Evolutionary conservation across 2,113 vertebrate genomes (phyloP).

Genomic region (Trichechus manatus): DNA sequence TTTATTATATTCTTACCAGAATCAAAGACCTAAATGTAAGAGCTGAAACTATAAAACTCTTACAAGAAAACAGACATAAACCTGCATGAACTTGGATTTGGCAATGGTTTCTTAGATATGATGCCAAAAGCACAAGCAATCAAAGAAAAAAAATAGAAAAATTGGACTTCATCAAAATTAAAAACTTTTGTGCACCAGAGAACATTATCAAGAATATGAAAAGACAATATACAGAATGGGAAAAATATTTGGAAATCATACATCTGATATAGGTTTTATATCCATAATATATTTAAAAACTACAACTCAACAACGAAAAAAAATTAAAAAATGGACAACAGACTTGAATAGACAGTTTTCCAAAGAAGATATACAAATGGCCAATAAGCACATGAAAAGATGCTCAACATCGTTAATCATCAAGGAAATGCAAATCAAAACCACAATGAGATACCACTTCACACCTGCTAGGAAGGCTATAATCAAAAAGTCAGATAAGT

Average conservation of each 20-base stretch:
- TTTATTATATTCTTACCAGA: not conserved
- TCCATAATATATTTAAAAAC: not conserved
- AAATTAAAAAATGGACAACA: not conserved
- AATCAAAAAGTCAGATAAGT: slow-evolving; percentile 25
- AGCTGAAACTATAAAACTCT: slow-evolving; percentile 15
- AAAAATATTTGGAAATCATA: not conserved
- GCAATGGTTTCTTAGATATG: slow-evolving; percentile 9
- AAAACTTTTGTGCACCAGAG: not conserved
- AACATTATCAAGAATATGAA: not conserved
- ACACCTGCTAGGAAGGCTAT: not conserved
- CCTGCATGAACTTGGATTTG: slow-evolving; percentile 11
- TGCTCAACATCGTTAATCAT: not conserved
- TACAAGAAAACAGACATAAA: not conserved
- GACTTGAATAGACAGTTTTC: not conserved
- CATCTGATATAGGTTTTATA: not conserved
- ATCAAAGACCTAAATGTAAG: slow-evolving; percentile 16
- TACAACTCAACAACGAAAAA: not conserved
- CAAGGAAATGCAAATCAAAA: not conserved
- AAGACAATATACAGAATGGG: not conserved
- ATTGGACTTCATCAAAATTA: not conserved
- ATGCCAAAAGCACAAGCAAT: slow-evolving; percentile 9
- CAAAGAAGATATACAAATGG: not conserved
- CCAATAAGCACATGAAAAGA: too few relatives aligned
- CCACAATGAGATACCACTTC: not conserved
- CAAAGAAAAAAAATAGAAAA: slow-evolving; percentile 18